These are phyloP conservation scores for Lissocephala sabroskyi DNA, from an alignment of 2,888 invertebrate genomes.

Conservation along the genomic window DNA sequence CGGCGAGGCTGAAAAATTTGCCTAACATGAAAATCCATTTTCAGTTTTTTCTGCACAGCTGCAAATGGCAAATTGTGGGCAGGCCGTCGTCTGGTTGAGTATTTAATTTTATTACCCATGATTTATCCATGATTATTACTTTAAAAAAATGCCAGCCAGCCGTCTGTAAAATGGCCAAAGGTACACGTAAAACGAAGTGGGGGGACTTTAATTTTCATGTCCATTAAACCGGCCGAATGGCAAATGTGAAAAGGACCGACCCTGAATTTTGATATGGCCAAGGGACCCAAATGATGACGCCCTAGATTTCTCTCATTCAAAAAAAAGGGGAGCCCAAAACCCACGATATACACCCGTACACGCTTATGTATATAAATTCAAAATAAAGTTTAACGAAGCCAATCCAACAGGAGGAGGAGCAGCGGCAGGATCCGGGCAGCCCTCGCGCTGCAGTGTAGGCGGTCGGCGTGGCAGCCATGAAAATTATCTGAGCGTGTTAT, in stretches of 20 bases:
- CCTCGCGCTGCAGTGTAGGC: constrained; percentile 49
- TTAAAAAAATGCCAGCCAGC: constrained; percentile 12
- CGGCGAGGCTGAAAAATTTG: not conserved
- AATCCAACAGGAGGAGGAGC: constrained; percentile 30
- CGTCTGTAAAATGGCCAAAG: constrained; percentile 35
- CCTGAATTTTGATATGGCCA: constrained; percentile 37
- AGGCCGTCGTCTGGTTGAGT: constrained; percentile 13
- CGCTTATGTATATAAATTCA: constrained; percentile 42
- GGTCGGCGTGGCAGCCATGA: constrained; percentile 64
- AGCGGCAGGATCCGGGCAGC: not conserved
- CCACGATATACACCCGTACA: constrained; percentile 12
- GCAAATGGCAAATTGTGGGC: constrained; percentile 33
- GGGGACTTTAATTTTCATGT: constrained; percentile 63
- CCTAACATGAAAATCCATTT: not conserved
- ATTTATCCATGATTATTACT: not conserved
- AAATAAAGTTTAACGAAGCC: constrained; percentile 65
- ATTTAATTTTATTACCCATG: too few relatives aligned
- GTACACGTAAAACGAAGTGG: constrained; percentile 7
- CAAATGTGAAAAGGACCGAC: constrained; percentile 26
- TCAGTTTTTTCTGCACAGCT: constrained; percentile 42
- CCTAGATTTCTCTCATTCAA: constrained; percentile 22
- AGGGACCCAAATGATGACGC: constrained; percentile 5
- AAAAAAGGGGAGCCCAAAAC: too few relatives aligned
- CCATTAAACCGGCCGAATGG: constrained; percentile 65
- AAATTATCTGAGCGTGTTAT: constrained; percentile 72